phyloP scores from a whole-genome alignment of 2,888 invertebrate species.

The Lathronympha strigana region DNA sequence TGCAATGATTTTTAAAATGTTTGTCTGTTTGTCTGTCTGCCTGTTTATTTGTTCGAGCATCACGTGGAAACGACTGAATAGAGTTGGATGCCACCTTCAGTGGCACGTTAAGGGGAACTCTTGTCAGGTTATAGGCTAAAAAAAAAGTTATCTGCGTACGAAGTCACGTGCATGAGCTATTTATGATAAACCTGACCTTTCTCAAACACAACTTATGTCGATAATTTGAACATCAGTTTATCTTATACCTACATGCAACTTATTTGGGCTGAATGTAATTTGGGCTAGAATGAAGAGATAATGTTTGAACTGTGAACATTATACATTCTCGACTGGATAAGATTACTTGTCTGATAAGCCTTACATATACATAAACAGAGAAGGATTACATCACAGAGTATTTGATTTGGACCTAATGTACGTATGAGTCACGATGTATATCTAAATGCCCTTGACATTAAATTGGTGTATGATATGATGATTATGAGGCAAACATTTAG shows the following conservation, averaged over 20 bases:
- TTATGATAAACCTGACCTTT: no score
- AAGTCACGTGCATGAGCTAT: no score
- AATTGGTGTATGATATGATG: neutral
- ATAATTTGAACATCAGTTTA: neutral
- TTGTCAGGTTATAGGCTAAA: no score
- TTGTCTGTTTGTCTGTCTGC: no score
- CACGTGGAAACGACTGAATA: no score
- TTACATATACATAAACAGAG: neutral
- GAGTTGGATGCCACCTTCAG: no score
- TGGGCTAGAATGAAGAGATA: constrained; percentile 6
- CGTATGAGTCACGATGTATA: neutral
- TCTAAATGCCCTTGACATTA: constrained; percentile 1
- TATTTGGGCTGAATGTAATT: constrained; percentile 16
- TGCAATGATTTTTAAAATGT: no score
- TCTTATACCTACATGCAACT: neutral
- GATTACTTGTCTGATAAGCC: constrained; percentile 19
- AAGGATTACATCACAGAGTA: constrained; percentile 25
- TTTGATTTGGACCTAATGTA: constrained; percentile 2
- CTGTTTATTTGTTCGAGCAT: no score
- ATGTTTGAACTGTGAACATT: constrained; percentile 10
- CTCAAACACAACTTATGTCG: neutral
- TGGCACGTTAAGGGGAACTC: no score
- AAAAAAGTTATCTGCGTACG: no score
- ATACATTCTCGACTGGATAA: constrained; percentile 16
- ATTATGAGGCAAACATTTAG: no score